These are phyloP conservation scores for Cromileptes altivelis DNA, from an alignment of 2,113 vertebrate species.

Conservation along the genomic window DNA sequence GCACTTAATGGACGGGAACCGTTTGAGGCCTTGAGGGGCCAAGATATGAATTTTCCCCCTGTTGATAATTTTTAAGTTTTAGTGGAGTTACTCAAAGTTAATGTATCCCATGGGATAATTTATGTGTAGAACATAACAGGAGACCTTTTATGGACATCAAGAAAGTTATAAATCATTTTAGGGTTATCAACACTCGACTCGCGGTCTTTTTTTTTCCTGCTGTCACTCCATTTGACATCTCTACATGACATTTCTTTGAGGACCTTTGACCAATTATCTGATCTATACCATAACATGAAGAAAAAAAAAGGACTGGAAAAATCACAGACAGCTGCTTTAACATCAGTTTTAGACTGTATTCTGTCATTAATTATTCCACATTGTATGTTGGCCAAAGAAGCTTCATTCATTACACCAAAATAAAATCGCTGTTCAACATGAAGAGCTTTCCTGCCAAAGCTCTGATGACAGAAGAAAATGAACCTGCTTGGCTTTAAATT, in stretches of 20 bases:
- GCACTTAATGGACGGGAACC: conserved; percentile 16
- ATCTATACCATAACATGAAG: background rate
- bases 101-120: background rate
- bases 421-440: background rate
- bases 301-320: background rate
- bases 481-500: background rate
- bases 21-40: conserved; percentile 5
- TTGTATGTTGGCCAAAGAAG: background rate
- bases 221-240: background rate
- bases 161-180: background rate
- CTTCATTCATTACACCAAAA: background rate
- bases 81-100: background rate
- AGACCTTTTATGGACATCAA: background rate
- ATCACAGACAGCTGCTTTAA: background rate
- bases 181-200: background rate
- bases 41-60: background rate
- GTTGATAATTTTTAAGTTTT: background rate
- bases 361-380: background rate
- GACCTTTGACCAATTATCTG: background rate
- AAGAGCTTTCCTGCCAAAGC: background rate
- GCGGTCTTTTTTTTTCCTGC: background rate
- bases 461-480: background rate
- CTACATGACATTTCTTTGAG: background rate
- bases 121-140: background rate
- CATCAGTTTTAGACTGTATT: background rate